These are phyloP conservation scores for Laothoe populi DNA, from an alignment of 2,888 invertebrate genomes.

Conservation along the genomic window DNA sequence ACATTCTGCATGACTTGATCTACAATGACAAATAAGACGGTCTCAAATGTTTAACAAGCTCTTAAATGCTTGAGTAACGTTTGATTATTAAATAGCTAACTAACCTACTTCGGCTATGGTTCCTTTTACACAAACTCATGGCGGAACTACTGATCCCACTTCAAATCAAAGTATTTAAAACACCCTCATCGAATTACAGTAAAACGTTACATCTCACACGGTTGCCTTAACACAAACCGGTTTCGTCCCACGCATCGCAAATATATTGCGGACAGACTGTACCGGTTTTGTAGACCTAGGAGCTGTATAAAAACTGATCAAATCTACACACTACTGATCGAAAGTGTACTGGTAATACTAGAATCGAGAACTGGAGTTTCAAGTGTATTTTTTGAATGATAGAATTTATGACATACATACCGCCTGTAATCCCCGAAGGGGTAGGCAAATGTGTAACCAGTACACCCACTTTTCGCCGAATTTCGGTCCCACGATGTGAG, in stretches of 20 bases:
- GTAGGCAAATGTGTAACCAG: not conserved
- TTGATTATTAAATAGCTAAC: too few species aligned
- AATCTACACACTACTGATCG: not conserved
- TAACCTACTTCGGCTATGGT: too few species aligned
- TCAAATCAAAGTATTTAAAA: too few species aligned
- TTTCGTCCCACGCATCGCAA: conserved; percentile 9
- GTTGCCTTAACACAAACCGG: not conserved
- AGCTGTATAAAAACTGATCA: not conserved
- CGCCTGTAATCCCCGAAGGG: not conserved
- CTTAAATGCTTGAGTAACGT: too few species aligned
- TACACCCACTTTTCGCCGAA: not conserved
- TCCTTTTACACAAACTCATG: too few species aligned
- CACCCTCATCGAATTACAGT: not conserved
- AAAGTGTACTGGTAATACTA: not conserved
- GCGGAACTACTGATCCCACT: too few species aligned
- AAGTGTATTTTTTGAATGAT: too few species aligned
- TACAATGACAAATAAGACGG: not conserved
- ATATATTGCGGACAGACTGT: not conserved
- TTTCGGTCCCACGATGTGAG: not conserved
- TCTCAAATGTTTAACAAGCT: too few species aligned
- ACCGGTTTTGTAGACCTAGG: conserved; percentile 18
- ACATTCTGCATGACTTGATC: not conserved
- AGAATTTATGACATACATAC: not conserved
- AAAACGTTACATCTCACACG: not conserved
- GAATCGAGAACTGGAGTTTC: not conserved